Conservation (phyloP, 1,140 invertebrate genomes). For the Drosophila kepulauana region DNA sequence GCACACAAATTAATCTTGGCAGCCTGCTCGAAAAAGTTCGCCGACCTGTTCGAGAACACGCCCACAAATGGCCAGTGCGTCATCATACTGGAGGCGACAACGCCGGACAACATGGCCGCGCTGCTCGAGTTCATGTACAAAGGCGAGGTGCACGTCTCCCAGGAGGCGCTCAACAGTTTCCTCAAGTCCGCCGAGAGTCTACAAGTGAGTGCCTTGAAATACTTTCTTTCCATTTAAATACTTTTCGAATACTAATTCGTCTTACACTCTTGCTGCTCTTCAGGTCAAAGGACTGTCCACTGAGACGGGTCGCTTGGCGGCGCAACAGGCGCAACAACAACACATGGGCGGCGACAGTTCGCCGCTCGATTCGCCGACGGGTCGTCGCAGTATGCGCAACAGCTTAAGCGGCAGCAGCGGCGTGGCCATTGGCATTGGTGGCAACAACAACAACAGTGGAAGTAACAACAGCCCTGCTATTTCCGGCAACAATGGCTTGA, state of each 20-base stretch:
- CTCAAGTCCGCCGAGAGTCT: slow-evolving; percentile 95
- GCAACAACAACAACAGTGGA: neutral
- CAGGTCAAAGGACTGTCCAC: slow-evolving; percentile 92
- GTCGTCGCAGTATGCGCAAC: slow-evolving; percentile 80
- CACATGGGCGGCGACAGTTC: slow-evolving; percentile 80
- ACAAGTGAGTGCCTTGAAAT: slow-evolving; percentile 87
- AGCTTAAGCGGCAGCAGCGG: slow-evolving; percentile 71
- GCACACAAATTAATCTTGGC: slow-evolving; percentile 96
- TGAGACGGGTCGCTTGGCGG: slow-evolving; percentile 90
- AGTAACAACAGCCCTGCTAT: slow-evolving; percentile 21
- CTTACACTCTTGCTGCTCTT: no score
- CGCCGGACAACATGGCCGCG: slow-evolving; percentile 94
- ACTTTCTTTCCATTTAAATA: no score
- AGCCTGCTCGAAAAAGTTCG: slow-evolving; percentile 97
- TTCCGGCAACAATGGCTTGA: slow-evolving; percentile 55
- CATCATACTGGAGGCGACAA: slow-evolving; percentile 95
- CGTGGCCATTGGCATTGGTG: slow-evolving; percentile 30
- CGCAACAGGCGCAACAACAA: slow-evolving; percentile 88
- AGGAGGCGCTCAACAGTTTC: slow-evolving; percentile 94
- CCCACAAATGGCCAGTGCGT: slow-evolving; percentile 92
- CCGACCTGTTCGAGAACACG: slow-evolving; percentile 95
- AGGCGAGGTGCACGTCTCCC: slow-evolving; percentile 95
- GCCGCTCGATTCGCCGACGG: slow-evolving; percentile 77
- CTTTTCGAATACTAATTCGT: no score
- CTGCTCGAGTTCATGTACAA: slow-evolving; percentile 97